These are phyloP conservation scores for Anthopleura xanthogrammica DNA, from an alignment of 92 coral and sea anemone species.

Conservation along the genomic window DNA sequence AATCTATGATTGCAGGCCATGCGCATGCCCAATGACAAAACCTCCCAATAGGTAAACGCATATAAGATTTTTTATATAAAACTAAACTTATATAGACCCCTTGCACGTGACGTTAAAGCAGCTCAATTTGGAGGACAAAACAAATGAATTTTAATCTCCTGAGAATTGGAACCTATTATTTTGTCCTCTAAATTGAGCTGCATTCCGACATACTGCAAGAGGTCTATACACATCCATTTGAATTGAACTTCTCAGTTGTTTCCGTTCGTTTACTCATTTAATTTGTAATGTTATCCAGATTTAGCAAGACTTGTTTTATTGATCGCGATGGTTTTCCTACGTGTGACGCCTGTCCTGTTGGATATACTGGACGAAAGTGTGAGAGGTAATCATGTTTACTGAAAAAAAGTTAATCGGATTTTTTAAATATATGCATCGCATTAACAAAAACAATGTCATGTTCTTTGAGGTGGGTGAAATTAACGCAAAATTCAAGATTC, in stretches of 20 bases:
- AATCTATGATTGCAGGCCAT: slow-evolving; percentile 71
- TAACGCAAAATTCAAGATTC: too few relatives aligned
- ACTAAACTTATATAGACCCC: too few relatives aligned
- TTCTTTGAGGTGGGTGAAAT: too few relatives aligned
- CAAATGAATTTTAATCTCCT: too few relatives aligned
- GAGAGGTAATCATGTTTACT: slow-evolving; percentile 38
- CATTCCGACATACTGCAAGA: background rate
- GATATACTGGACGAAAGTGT: slow-evolving; percentile 65
- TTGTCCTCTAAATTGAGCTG: too few relatives aligned
- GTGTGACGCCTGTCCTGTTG: slow-evolving; percentile 65
- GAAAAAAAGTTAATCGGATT: background rate
- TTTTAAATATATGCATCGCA: background rate
- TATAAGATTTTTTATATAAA: too few relatives aligned
- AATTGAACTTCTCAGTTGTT: too few relatives aligned
- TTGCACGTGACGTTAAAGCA: too few relatives aligned
- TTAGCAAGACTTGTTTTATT: slow-evolving; percentile 67
- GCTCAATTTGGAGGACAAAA: too few relatives aligned
- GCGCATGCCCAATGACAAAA: slow-evolving; percentile 84
- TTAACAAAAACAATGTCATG: background rate
- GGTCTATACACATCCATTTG: background rate
- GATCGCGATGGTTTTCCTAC: slow-evolving; percentile 68
- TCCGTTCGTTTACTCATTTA: background rate
- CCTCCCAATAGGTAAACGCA: slow-evolving; percentile 80
- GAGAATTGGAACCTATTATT: too few relatives aligned
- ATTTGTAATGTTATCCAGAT: slow-evolving; percentile 31